phyloP scores from a whole-genome alignment of 2,113 vertebrate genomes.

The cattle (Bos taurus) region DNA sequence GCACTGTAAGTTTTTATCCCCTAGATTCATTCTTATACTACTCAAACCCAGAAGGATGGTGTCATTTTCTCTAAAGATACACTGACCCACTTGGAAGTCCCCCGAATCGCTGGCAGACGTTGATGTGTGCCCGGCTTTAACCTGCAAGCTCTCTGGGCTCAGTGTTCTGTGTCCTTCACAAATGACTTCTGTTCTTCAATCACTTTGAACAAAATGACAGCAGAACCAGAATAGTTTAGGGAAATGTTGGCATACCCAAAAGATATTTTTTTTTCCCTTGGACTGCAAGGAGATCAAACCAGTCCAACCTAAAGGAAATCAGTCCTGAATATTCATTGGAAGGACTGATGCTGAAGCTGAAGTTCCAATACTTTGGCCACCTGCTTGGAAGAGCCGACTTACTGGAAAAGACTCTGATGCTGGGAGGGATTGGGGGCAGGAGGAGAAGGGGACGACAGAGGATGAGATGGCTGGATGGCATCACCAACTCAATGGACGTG shows the following conservation, averaged over 20 bases:
- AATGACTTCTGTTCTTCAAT: not conserved
- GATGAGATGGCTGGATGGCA: not conserved
- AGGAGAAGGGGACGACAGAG: fast-evolving
- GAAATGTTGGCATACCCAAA: not conserved
- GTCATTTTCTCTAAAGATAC: not conserved
- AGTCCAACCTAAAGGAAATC: not conserved
- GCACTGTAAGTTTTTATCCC: not conserved
- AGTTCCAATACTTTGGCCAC: not conserved
- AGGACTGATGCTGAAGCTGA: not conserved
- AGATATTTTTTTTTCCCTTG: not conserved
- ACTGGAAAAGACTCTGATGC: not conserved
- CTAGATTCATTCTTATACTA: not conserved
- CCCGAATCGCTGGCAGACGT: not conserved
- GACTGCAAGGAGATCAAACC: not conserved
- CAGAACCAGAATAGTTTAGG: not conserved
- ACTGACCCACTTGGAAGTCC: not conserved
- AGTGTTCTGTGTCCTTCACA: not conserved
- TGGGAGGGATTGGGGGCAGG: not conserved
- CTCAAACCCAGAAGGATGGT: not conserved
- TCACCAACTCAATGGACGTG: not conserved
- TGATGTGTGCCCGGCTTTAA: not conserved
- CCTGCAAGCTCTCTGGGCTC: not conserved
- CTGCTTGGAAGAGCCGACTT: not conserved
- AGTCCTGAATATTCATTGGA: not conserved
- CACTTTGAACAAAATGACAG: not conserved